Conservation (phyloP, 2,888 invertebrate species). For the Achlya flavicornis region DNA sequence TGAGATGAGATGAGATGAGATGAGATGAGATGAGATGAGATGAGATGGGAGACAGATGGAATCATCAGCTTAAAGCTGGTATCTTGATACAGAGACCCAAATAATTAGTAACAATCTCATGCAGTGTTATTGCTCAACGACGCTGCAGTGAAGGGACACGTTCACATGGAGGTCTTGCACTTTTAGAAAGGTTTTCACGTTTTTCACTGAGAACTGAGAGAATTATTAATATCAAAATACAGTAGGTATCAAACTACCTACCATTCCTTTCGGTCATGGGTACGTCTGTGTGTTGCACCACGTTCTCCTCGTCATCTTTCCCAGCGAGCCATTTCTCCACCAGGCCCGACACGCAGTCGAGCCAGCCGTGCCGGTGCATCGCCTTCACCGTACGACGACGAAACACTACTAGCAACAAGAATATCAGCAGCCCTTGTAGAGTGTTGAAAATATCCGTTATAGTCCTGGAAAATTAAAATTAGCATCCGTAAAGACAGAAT, state of each 20-base stretch:
- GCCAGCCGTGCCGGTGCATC: conserved; percentile 56
- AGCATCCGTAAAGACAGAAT: neutral
- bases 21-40: too few species aligned
- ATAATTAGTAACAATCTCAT: too few species aligned
- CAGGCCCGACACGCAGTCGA: conserved; percentile 55
- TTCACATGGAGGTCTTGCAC: too few species aligned
- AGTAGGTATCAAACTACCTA: neutral
- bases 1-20: too few species aligned
- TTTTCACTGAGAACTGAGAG: too few species aligned
- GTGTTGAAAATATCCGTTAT: conserved; percentile 84
- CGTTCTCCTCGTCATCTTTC: conserved; percentile 76
- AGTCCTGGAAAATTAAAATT: conserved; percentile 69
- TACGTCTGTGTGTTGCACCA: conserved; percentile 66
- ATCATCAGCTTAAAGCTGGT: too few species aligned
- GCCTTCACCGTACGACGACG: conserved; percentile 78
- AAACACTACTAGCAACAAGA: conserved; percentile 84
- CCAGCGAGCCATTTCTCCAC: conserved; percentile 60
- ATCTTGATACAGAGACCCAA: too few species aligned
- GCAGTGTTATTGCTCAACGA: too few species aligned
- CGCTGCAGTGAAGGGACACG: too few species aligned
- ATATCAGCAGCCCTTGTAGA: conserved; percentile 85
- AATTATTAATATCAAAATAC: neutral
- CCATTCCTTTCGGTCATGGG: conserved; percentile 50
- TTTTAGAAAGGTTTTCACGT: too few species aligned
- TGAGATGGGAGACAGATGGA: too few species aligned